Evolutionary conservation across 1,140 invertebrate species (phyloP).

Genomic region (Bactericera cockerelli): DNA sequence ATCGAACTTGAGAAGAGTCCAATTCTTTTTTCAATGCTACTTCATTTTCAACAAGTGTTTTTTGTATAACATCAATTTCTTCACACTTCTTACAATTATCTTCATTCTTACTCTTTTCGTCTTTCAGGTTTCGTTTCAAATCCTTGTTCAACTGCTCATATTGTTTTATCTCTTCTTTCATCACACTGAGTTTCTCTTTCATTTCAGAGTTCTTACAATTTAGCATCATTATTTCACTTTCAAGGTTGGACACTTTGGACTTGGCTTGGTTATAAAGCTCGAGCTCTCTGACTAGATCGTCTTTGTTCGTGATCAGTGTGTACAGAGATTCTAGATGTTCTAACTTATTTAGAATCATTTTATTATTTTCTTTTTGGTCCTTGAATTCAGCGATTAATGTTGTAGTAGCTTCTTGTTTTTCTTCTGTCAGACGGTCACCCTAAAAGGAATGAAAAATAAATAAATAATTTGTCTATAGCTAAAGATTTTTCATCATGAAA

Average conservation of each 20-base stretch:
- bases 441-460: too few relatives aligned
- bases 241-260: not conserved
- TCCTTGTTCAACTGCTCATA: not conserved
- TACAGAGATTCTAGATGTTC: constrained; percentile 5
- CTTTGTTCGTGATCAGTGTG: not conserved
- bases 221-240: not conserved
- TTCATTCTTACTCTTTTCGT: constrained; percentile 1
- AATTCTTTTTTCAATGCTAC: not conserved
- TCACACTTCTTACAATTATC: not conserved
- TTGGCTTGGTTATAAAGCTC: constrained; percentile 3
- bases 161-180: not conserved
- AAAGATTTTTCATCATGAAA: too few relatives aligned
- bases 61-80: not conserved
- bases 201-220: not conserved
- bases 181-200: not conserved
- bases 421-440: too few relatives aligned
- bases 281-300: not conserved
- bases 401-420: not conserved
- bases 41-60: not conserved
- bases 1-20: not conserved
- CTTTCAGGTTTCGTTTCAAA: not conserved
- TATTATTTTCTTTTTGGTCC: constrained; percentile 5
- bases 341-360: not conserved
- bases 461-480: too few relatives aligned
- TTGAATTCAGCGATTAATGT: not conserved